Conservation (phyloP, 2,797 vertebrate genomes). For the Mionectes olivaceus region DNA sequence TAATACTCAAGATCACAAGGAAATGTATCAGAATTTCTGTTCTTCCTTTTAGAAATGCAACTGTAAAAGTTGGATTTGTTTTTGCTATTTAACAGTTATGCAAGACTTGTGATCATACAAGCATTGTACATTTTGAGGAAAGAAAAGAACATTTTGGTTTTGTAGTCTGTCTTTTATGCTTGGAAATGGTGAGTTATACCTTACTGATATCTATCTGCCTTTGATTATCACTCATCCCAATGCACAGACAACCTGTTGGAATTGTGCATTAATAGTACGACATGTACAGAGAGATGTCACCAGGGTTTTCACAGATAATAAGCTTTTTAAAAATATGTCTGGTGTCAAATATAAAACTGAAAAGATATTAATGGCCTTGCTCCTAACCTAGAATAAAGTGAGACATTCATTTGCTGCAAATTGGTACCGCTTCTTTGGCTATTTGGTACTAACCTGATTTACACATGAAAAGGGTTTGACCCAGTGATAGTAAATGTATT, state of each 20-base stretch:
- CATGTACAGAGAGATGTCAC: conserved; percentile 10
- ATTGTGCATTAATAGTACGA: conserved; percentile 14
- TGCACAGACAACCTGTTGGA: conserved; percentile 6
- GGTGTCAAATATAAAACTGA: conserved; percentile 18
- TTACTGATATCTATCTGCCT: neutral
- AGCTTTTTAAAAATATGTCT: conserved; percentile 5
- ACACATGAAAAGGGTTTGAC: neutral
- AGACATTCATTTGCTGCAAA: neutral
- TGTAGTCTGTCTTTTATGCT: neutral
- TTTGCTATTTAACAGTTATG: neutral
- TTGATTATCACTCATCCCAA: conserved; percentile 42
- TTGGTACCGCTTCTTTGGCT: neutral
- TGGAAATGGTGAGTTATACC: neutral
- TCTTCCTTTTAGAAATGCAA: neutral
- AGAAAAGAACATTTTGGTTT: conserved; percentile 18
- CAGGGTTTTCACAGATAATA: neutral
- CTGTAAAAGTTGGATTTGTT: neutral
- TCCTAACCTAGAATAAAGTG: conserved; percentile 22
- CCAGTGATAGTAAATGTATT: neutral
- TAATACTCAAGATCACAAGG: neutral
- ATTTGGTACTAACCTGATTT: conserved; percentile 2
- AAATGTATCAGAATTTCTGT: neutral
- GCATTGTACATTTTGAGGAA: neutral
- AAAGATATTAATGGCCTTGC: conserved; percentile 17
- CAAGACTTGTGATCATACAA: neutral